Base-by-base conservation (phyloP, 1,140 invertebrate species). In the Lepidurus couesii region DNA sequence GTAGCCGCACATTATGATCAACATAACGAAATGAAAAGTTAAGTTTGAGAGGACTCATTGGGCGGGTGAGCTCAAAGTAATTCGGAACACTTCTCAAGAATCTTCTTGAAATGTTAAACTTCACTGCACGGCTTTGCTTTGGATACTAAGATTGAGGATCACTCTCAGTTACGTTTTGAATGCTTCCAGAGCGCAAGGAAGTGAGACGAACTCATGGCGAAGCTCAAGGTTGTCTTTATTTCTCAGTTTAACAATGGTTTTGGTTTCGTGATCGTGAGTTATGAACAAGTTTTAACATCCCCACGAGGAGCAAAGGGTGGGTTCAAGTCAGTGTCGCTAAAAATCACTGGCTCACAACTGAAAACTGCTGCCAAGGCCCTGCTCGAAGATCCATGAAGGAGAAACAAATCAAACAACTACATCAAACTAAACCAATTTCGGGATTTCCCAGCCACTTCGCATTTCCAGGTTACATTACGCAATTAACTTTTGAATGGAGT, bases 311-410 rank as follows among this genome's bases (percentile, higher is more conserved):
- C 53, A 65, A 65, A 65, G 53, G 53, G 53, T 65, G 53, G 47
- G 21, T 65, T 65, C 34, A 34, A 34, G 34, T 65, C 53, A 65
- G 53, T 65, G 16, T 65, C 53, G 21, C 53, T 65, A 65, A 65
- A 65, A 65, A 16, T 65, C 53, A 65, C 53, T 65, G 53, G 53
- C 53, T n/a, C 53, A 65, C 53, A 65, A 65, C 53, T n/a, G 53
- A 65, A 65, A 65, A 11, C 53, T 9, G 16, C 16, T 65, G 53
- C 53, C 53, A 65, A 65, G 53, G 53, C 53, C 53, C 53, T 65
- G 53, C 53, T 21, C 53, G 21, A 7, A 13, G 16, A 65, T 65
- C 53, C 53, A 16, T 65, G 53, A 65, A 65, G 7, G 53, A 65
- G 21, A 65, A 65, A 65, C 53, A 65, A n/a, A 16, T 7, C 53